Base-by-base conservation (phyloP, 2,113 vertebrate species). In the Campylorhamphus procurvoides region DNA sequence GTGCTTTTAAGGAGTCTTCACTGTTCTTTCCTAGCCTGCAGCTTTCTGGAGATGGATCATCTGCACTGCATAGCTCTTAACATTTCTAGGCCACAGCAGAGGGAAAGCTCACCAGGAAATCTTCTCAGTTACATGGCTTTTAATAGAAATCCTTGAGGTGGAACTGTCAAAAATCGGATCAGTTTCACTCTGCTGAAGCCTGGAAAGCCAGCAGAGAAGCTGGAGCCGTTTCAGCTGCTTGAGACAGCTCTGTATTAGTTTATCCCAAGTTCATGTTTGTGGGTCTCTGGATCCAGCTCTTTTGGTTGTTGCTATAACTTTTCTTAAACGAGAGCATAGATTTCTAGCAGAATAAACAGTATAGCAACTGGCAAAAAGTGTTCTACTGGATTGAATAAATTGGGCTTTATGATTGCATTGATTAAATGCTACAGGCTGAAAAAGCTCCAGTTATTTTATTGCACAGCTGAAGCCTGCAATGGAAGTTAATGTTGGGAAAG, bases 91-190 rank as follows among this genome's bases (percentile, higher is more conserved):
- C 96, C 92, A 77, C 85, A 95, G 90, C 79, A 59, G 93, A 94
- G 68, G 6, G 25, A 95, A 93, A 88, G 64, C 95, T 96, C 90
- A 95, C 95, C 93, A 96, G 92, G 93, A 96, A 96, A 95, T 96
- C 84, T 71, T 95, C 93, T 96, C 93, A 92, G 93, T 96, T 95
- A 92, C 96, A 92, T 0, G 37, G 78, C 93, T 97, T 96, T 96
- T 96, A 96, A 96, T 96, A 96, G 94, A 94, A 96, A 94, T 94
- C 95, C 86, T 96, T 96, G 93, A 94, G 92, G 96, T 97, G 90
- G 94, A 97, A 96, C 94, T 94, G 96, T 96, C 96, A 90, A 95
- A 96, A 96, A 96, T 96, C 92, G 10, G 93, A 94, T 96, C 90
- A 1, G 96, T 96, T 96, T 97, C 94, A 96, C 92, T 95, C 85